phyloP scores from a whole-genome alignment of 2,888 invertebrate species.

The Agapostemon virescens region DNA sequence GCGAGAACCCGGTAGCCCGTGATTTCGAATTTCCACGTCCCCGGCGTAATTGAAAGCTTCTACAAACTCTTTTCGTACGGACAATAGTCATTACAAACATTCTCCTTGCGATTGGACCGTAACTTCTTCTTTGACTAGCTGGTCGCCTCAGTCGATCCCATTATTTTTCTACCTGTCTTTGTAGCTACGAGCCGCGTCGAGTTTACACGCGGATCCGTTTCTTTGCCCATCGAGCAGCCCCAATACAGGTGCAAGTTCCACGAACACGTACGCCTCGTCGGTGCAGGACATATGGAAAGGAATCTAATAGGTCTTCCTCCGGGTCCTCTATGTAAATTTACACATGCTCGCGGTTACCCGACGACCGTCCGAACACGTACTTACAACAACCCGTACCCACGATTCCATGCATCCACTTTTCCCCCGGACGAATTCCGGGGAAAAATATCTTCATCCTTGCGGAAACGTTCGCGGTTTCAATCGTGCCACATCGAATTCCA shows the following conservation, averaged over 20 bases:
- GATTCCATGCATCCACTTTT: constrained; percentile 52
- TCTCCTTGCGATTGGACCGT: constrained; percentile 28
- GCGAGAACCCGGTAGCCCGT: background rate
- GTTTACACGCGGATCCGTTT: constrained; percentile 42
- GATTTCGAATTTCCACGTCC: background rate
- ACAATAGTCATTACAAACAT: constrained; percentile 6
- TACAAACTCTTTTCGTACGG: background rate
- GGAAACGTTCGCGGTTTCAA: constrained; percentile 28
- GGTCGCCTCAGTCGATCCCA: constrained; percentile 16
- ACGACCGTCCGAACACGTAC: constrained; percentile 51
- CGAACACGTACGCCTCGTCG: background rate
- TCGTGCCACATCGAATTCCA: constrained; percentile 43
- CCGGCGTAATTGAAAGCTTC: background rate
- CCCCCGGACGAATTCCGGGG: constrained; percentile 44
- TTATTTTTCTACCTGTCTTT: constrained; percentile 41
- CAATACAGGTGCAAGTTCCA: background rate
- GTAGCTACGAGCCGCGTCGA: constrained; percentile 22
- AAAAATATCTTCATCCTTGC: constrained; percentile 45
- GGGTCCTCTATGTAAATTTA: constrained; percentile 67
- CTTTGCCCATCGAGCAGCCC: constrained; percentile 26
- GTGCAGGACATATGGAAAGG: constrained; percentile 43
- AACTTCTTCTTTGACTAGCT: constrained; percentile 19
- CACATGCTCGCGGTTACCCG: constrained; percentile 64
- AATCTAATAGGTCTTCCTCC: constrained; percentile 68
- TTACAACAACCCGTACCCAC: constrained; percentile 34